A percentile compares a stretch with the other conserved stretches of the same genome.
phyloP scores from a whole-genome alignment of 2,113 vertebrate species.

The Paedocypris sp. region DNA sequence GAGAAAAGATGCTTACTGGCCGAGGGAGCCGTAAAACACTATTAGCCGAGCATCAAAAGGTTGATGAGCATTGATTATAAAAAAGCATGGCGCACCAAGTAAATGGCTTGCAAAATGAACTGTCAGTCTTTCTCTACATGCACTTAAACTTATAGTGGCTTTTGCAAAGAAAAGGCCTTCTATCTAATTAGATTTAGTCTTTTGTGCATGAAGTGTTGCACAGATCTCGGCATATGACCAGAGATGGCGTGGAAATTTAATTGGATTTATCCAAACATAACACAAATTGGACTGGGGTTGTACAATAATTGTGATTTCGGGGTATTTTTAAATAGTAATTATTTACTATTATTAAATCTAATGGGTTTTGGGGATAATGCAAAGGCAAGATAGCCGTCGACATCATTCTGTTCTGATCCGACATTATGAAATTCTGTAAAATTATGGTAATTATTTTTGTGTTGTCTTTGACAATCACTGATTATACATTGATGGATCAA shows the following conservation, averaged over 20 bases:
- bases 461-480: too few relatives aligned
- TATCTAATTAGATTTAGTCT: not conserved
- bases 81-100: conserved; percentile 32
- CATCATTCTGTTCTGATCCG: too few relatives aligned
- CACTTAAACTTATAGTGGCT: not conserved
- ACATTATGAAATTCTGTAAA: too few relatives aligned
- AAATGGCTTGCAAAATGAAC: conserved; percentile 32
- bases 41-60: conserved; percentile 47
- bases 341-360: too few relatives aligned
- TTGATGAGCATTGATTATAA: conserved; percentile 48
- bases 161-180: not conserved
- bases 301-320: too few relatives aligned
- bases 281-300: not conserved
- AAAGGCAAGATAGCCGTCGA: too few relatives aligned
- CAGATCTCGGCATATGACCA: not conserved
- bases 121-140: conserved; percentile 9
- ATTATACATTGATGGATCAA: too few relatives aligned
- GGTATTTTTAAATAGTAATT: too few relatives aligned
- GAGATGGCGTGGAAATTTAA: conserved; percentile 3
- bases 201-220: not conserved
- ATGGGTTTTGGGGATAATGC: too few relatives aligned
- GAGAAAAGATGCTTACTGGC: conserved; percentile 47
- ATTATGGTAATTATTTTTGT: too few relatives aligned
- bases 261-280: not conserved
- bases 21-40: conserved; percentile 34